phyloP scores from a whole-genome alignment of 2,113 vertebrate species.

The Lepisosteus osseus region DNA sequence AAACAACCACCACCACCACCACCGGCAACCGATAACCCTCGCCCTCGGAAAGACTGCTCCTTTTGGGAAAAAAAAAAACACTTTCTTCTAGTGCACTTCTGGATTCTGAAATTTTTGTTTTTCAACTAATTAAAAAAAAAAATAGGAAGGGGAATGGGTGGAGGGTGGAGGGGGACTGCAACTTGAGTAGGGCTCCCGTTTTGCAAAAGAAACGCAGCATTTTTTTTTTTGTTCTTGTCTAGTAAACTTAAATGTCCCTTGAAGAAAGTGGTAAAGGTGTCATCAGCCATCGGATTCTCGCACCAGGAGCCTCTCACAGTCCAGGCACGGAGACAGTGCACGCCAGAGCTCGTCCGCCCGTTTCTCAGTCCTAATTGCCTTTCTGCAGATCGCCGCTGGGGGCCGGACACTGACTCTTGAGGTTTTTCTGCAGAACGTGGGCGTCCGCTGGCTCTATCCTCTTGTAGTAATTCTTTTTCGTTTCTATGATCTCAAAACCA shows the following conservation, averaged over 20 bases:
- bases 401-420: conserved; percentile 77
- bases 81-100: conserved; percentile 47
- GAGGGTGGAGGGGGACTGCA: conserved; percentile 28
- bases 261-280: conserved; percentile 67
- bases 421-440: conserved; percentile 97
- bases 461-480: conserved; percentile 99
- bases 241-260: conserved; percentile 57
- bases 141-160: conserved; percentile 4
- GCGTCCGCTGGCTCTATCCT: conserved; percentile 98
- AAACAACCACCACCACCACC: too few species aligned
- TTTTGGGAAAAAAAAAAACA: conserved; percentile 14
- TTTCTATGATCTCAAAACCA: conserved; percentile 98
- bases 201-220: conserved; percentile 67
- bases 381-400: conserved; percentile 88
- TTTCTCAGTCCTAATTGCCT: conserved; percentile 55
- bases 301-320: conserved; percentile 68
- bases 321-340: conserved; percentile 51
- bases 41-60: too few species aligned
- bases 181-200: conserved; percentile 44
- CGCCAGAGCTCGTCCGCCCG: conserved; percentile 42
- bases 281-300: conserved; percentile 30
- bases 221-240: conserved; percentile 56
- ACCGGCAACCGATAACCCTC: too few species aligned
- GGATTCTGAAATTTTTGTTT: conserved; percentile 43
- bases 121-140: conserved; percentile 40